These are phyloP conservation scores for Pantherophis vulpinus DNA, from an alignment of 2,797 vertebrate species.

Conservation along the genomic window DNA sequence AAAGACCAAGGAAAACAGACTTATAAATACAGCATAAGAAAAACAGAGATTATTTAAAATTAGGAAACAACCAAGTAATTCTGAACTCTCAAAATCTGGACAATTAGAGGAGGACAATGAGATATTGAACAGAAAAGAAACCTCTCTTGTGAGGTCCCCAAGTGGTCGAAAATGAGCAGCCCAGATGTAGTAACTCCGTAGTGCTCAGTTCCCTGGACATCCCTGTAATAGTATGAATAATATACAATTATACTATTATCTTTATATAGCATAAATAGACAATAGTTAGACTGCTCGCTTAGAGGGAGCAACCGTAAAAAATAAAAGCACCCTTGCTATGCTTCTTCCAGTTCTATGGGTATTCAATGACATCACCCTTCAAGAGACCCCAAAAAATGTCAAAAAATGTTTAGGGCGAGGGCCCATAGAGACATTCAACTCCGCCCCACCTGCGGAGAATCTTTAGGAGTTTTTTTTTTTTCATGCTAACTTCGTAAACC, in stretches of 20 bases:
- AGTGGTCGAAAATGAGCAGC: neutral
- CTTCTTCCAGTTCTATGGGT: neutral
- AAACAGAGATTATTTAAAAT: neutral
- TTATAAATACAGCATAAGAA: neutral
- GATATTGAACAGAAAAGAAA: neutral
- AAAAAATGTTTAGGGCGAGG: neutral
- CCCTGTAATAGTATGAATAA: neutral
- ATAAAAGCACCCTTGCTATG: neutral
- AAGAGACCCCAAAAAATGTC: no score
- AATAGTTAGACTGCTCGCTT: neutral
- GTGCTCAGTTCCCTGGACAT: neutral
- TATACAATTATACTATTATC: neutral
- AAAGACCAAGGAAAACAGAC: neutral
- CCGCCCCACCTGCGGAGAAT: neutral
- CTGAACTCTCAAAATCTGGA: neutral
- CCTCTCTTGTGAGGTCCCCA: neutral
- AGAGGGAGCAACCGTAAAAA: neutral
- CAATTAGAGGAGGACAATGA: neutral
- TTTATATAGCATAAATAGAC: neutral
- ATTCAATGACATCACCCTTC: neutral
- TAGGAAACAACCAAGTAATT: neutral
- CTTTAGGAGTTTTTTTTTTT: neutral
- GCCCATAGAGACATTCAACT: neutral
- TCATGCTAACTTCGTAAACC: neutral
- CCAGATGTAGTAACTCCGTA: neutral